Base-by-base conservation (phyloP, 1,140 invertebrate genomes). In the Aphis gossypii region DNA sequence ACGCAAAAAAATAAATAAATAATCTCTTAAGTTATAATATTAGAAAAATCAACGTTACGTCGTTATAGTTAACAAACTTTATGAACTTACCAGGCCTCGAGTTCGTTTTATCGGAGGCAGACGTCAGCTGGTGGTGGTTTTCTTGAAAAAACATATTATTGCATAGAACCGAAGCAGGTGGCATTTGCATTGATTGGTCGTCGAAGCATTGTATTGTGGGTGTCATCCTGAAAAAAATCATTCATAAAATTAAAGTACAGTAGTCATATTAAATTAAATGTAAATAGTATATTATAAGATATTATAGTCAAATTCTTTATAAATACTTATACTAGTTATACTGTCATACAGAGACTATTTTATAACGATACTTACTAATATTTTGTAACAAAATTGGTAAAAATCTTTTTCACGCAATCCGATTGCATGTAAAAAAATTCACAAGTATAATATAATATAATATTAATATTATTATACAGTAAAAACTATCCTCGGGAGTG, bases 181-280 rank as follows among this genome's bases (percentile, higher is more conserved):
- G 38, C 14, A 90, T 90, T 44, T 68, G 89, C 89, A 68, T 68
- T n/a, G 89, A 68, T 44, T 90, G 89, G 30, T 90, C 89, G 41
- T 90, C 89, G n/a, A 44, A 90, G 68, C 89, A 90, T 60, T 90
- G 54, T n/a, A 90, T 90, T 68, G 89, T 90, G 5, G 89, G 89
- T n/a, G 89, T 60, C 89, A 90, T 90, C 46, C 89, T 90, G 35
- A 90, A 44, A 90, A 68, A 41, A n/a, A 14, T 76, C 14, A n/a
- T 76, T 76, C n/a, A 76, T 76, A n/a, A n/a, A 76, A 76, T 76
- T n/a, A 30, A n/a, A 20, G n/a, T 76, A 60, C 25, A 30, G 25
- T 56, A 56, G 23, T 30, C 3, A 30, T 30, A 11, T 11, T 60
- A 30, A 23, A 25, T 56, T 25, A 56, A 56, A 56, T 0, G 56